Percentiles rank a stretch among this genome's conserved stretches.
phyloP scores from a whole-genome alignment of 2,113 vertebrate genomes.

The Sciurus niger region DNA sequence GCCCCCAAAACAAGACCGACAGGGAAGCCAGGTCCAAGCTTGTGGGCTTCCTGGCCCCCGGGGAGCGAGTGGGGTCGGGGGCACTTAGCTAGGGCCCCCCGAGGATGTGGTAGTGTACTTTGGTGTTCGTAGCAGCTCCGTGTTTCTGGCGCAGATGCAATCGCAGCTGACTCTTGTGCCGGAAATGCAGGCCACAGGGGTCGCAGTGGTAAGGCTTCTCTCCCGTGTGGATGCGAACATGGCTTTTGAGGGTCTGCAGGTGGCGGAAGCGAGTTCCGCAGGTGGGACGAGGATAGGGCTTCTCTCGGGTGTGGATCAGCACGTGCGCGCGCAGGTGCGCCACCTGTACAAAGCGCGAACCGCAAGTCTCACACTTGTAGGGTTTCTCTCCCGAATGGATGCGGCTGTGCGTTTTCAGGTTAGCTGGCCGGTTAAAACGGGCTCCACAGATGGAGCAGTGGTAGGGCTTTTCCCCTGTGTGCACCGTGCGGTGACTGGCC shows the following conservation, averaged over 20 bases:
- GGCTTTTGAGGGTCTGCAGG: constrained; percentile 96
- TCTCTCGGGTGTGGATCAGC: constrained; percentile 95
- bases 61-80: neutral
- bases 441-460: constrained; percentile 93
- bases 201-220: constrained; percentile 96
- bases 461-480: constrained; percentile 93
- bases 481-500: constrained; percentile 87
- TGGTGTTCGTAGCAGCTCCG: constrained; percentile 95
- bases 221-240: constrained; percentile 95
- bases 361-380: constrained; percentile 94
- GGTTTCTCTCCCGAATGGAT: constrained; percentile 96
- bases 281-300: constrained; percentile 95
- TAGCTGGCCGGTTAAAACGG: constrained; percentile 96
- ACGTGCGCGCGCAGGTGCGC: constrained; percentile 95
- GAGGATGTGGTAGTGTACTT: constrained; percentile 93
- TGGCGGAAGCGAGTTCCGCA: constrained; percentile 96
- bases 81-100: constrained; percentile 87
- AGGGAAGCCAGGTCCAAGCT: neutral
- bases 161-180: constrained; percentile 95
- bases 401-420: constrained; percentile 95
- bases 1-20: neutral
- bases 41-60: neutral
- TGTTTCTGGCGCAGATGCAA: constrained; percentile 96
- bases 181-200: constrained; percentile 93
- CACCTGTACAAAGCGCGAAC: constrained; percentile 95